phyloP scores from a whole-genome alignment of 2,888 invertebrate genomes.

The Aphodius granarius region DNA sequence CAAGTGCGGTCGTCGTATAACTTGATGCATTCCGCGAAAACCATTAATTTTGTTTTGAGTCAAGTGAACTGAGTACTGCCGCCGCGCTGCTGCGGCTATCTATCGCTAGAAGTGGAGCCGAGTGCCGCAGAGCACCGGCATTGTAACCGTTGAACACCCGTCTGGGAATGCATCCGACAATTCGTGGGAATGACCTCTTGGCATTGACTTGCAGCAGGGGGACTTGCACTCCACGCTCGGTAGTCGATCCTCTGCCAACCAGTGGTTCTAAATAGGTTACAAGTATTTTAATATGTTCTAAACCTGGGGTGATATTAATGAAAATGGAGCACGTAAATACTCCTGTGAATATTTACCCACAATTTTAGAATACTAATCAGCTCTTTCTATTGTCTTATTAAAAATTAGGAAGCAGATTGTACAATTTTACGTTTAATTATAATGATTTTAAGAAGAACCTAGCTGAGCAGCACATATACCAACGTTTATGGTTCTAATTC shows the following conservation, averaged over 20 bases:
- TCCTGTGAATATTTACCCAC: too few relatives aligned
- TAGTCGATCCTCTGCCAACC: neutral
- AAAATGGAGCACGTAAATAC: too few relatives aligned
- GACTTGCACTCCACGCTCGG: neutral
- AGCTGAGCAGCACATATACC: too few relatives aligned
- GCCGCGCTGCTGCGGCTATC: neutral
- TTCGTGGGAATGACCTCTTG: conserved; percentile 42
- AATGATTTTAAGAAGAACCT: too few relatives aligned
- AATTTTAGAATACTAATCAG: too few relatives aligned
- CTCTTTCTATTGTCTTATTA: too few relatives aligned
- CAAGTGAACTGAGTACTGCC: too few relatives aligned
- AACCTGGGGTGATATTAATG: too few relatives aligned
- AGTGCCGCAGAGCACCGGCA: neutral
- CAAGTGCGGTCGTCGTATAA: neutral
- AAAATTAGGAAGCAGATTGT: too few relatives aligned
- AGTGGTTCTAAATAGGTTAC: neutral
- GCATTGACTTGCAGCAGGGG: conserved; percentile 34
- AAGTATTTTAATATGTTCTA: neutral
- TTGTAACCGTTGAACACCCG: neutral
- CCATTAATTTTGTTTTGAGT: neutral
- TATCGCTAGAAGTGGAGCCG: neutral
- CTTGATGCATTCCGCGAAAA: neutral
- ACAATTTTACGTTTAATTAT: too few relatives aligned
- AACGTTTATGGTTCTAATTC: too few relatives aligned
- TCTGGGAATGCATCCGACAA: conserved; percentile 12